Conservation (phyloP, 2,888 invertebrate genomes). For the Dolomedes plantarius region DNA sequence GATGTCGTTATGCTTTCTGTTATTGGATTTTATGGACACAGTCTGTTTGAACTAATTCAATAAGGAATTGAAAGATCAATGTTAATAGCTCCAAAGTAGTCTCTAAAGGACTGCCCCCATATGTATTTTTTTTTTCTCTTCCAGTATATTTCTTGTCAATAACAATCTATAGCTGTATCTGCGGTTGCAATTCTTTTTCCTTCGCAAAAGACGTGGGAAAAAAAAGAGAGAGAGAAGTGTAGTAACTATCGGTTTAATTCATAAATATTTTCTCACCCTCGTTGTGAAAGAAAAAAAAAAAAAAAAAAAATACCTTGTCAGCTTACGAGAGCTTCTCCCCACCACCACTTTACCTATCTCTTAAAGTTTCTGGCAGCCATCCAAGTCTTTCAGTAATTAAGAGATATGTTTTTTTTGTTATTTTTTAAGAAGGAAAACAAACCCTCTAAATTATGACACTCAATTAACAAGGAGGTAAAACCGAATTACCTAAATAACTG, state of each 20-base stretch:
- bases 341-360: background rate
- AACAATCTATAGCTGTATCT: conserved; percentile 51
- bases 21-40: conserved; percentile 58
- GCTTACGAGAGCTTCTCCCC: background rate
- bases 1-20: conserved; percentile 26
- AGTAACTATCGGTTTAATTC: conserved; percentile 30
- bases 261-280: conserved; percentile 10
- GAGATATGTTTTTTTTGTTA: conserved; percentile 20
- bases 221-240: background rate
- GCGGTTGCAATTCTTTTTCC: conserved; percentile 18
- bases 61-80: conserved; percentile 58
- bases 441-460: conserved; percentile 2
- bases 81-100: conserved; percentile 41
- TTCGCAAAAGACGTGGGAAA: background rate
- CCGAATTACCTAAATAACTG: background rate
- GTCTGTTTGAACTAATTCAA: conserved; percentile 50
- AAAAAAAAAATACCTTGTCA: background rate
- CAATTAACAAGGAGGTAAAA: conserved; percentile 3
- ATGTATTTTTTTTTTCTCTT: background rate
- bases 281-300: background rate
- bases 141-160: conserved; percentile 42
- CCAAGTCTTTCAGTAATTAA: conserved; percentile 26
- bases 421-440: conserved; percentile 6
- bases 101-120: too few species aligned
- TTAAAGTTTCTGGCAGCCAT: background rate